Conservation (phyloP, 64 coral and sea anemone species). For the Dendronephthya gigantea region DNA sequence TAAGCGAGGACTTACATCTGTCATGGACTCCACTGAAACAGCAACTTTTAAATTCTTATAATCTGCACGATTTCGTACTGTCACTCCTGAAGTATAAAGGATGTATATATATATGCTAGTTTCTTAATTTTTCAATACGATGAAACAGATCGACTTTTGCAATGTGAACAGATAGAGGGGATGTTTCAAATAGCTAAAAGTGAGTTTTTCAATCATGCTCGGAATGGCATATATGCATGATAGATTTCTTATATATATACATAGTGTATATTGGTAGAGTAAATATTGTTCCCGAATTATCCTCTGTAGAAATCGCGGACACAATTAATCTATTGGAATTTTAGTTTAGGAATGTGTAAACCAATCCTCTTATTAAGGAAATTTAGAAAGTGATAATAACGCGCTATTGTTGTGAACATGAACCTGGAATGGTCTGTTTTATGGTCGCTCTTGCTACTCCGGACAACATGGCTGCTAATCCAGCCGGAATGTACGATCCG, state of each 20-base stretch:
- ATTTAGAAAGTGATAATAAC: no score
- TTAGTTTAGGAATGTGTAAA: neutral
- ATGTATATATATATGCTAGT: neutral
- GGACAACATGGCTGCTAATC: neutral
- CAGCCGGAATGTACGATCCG: neutral
- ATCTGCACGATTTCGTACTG: neutral
- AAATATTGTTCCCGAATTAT: no score
- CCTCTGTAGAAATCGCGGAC: no score
- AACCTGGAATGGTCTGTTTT: neutral
- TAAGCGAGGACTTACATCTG: neutral
- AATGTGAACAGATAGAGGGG: no score
- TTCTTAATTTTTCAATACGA: neutral
- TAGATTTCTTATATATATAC: no score
- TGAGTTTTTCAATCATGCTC: no score
- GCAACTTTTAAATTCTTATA: neutral
- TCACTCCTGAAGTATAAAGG: neutral
- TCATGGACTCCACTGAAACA: neutral
- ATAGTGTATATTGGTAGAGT: no score
- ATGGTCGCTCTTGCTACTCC: neutral
- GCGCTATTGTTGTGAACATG: no score
- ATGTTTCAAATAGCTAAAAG: no score
- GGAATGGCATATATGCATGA: no score
- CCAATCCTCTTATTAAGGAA: no score
- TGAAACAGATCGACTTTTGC: neutral
- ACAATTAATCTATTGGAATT: no score